Evolutionary conservation across 2,797 vertebrate genomes (phyloP).

Genomic region (Todus mexicanus): DNA sequence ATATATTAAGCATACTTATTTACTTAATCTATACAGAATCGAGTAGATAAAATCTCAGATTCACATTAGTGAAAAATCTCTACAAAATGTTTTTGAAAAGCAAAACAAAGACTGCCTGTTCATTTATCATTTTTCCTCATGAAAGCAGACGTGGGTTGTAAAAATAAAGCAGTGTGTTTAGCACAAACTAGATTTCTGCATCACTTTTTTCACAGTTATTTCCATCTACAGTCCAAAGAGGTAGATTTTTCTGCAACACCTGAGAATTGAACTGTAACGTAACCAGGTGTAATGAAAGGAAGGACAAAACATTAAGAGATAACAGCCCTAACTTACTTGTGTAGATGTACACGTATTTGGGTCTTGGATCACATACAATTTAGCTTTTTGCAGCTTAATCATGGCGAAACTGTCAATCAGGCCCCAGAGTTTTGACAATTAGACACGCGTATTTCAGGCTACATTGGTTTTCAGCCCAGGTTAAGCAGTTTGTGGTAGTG

Average conservation of each 20-base stretch:
- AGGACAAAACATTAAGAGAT: constrained; percentile 52
- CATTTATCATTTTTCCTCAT: constrained; percentile 81
- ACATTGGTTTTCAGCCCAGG: constrained; percentile 10
- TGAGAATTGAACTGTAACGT: constrained; percentile 87
- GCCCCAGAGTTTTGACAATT: constrained; percentile 24
- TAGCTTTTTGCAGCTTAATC: background rate
- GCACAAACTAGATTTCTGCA: constrained; percentile 83
- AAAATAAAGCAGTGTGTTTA: constrained; percentile 86
- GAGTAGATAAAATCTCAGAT: constrained; percentile 83
- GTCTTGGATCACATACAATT: constrained; percentile 3
- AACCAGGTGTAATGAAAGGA: constrained; percentile 76
- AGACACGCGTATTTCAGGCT: constrained; percentile 26
- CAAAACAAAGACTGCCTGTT: constrained; percentile 85
- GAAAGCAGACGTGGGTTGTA: constrained; percentile 78
- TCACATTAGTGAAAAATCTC: constrained; percentile 88
- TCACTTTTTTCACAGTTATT: constrained; percentile 88
- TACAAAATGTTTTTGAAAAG: constrained; percentile 98
- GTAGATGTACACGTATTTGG: constrained; percentile 5
- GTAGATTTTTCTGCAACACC: constrained; percentile 96
- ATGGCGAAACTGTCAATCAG: constrained; percentile 46
- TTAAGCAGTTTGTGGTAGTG: constrained; percentile 1
- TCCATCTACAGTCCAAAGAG: constrained; percentile 89
- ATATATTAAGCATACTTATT: constrained; percentile 81
- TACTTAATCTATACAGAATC: constrained; percentile 83
- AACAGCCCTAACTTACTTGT: constrained; percentile 47